phyloP scores from a whole-genome alignment of 2,888 invertebrate species.

The Onchidella celtica region DNA sequence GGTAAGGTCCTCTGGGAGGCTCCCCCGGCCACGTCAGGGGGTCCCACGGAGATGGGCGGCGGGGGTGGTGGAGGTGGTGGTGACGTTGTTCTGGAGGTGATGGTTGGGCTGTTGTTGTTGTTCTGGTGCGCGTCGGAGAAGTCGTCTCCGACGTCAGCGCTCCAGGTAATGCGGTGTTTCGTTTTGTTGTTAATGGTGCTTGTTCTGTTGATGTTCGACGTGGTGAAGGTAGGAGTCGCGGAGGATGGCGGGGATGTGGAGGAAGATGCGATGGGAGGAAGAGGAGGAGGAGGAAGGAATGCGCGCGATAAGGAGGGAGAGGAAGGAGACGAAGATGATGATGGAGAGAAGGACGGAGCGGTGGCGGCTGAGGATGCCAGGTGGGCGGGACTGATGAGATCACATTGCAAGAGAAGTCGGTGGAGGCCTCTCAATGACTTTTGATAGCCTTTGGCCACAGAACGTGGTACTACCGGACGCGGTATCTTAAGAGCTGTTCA shows the following conservation, averaged over 20 bases:
- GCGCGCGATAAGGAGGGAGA: constrained; percentile 18
- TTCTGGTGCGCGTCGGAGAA: not conserved
- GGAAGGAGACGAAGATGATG: constrained; percentile 11
- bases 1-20: constrained; percentile 1
- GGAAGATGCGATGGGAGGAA: not conserved
- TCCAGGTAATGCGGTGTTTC: constrained; percentile 38
- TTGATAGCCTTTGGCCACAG: constrained; percentile 35
- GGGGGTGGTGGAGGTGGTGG: constrained; percentile 28
- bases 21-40: constrained; percentile 33
- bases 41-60: constrained; percentile 6
- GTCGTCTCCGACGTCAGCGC: constrained; percentile 16
- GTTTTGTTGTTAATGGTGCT: constrained; percentile 24
- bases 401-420: constrained; percentile 49
- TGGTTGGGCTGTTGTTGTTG: constrained; percentile 31
- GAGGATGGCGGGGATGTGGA: not conserved
- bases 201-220: not conserved
- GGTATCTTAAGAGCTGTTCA: constrained; percentile 45
- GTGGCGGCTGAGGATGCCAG: constrained; percentile 38
- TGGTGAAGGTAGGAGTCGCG: constrained; percentile 13
- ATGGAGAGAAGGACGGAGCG: constrained; percentile 31
- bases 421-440: constrained; percentile 41
- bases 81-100: not conserved
- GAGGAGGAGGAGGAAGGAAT: not conserved
- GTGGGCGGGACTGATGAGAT: constrained; percentile 39
- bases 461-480: constrained; percentile 44